These are phyloP conservation scores for Rhinichthys klamathensis DNA, from an alignment of 2,113 vertebrate genomes.

Conservation along the genomic window DNA sequence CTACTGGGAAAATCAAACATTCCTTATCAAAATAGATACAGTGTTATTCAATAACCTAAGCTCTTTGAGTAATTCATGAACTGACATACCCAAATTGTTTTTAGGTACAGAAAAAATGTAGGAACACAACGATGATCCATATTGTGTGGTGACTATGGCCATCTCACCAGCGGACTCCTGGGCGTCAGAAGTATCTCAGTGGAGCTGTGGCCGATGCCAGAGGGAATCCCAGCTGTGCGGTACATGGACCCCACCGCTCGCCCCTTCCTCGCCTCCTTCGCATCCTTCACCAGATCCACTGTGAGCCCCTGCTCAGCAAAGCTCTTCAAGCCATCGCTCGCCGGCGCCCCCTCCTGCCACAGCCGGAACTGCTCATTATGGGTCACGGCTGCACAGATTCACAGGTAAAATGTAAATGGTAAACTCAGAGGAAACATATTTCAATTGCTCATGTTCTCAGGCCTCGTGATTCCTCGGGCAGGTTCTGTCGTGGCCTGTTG, in stretches of 20 bases:
- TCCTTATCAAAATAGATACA: not conserved
- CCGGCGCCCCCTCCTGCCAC: slow-evolving; percentile 73
- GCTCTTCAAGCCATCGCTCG: slow-evolving; percentile 72
- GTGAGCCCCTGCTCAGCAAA: slow-evolving; percentile 78
- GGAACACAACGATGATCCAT: not conserved
- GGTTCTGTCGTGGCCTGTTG: not conserved
- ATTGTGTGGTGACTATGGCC: not conserved
- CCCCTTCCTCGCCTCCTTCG: slow-evolving; percentile 75
- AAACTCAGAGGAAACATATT: not conserved
- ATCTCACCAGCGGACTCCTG: slow-evolving; percentile 71
- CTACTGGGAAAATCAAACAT: not conserved
- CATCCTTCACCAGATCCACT: slow-evolving; percentile 74
- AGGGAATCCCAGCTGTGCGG: slow-evolving; percentile 74
- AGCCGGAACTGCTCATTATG: slow-evolving; percentile 76
- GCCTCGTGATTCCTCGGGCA: not conserved
- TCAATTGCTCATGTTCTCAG: not conserved
- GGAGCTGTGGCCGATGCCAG: slow-evolving; percentile 80
- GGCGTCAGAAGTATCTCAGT: slow-evolving; percentile 74
- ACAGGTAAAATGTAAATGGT: slow-evolving; percentile 52
- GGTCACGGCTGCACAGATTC: slow-evolving; percentile 69
- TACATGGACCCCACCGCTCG: slow-evolving; percentile 71
- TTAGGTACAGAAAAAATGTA: not conserved
- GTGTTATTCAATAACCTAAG: not conserved
- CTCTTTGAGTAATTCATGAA: not conserved
- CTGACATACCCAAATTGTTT: not conserved